Percentiles rank a stretch among this genome's conserved stretches.
Conservation (phyloP, 53 echinoderm and acorn worm genomes). For the Patiria pectinifera region DNA sequence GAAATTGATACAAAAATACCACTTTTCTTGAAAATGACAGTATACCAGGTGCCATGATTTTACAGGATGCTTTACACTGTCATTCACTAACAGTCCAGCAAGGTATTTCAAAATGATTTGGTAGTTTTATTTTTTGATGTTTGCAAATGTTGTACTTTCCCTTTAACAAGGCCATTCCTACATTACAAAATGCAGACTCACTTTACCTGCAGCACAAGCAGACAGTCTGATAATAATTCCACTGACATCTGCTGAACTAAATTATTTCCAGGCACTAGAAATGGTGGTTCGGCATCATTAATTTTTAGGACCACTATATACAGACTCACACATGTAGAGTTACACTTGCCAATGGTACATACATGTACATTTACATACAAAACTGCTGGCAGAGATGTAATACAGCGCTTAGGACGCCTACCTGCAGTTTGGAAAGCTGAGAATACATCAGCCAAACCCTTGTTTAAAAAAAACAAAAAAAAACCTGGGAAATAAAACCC, state of each 20-base stretch:
- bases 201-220: neutral
- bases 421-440: neutral
- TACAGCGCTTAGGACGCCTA: neutral
- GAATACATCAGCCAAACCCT: neutral
- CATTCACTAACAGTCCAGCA: no score
- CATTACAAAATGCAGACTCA: neutral
- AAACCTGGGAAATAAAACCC: neutral
- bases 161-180: no score
- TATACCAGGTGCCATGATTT: neutral
- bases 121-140: no score
- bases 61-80: no score
- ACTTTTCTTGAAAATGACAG: neutral
- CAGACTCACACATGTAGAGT: neutral
- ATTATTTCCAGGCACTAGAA: neutral
- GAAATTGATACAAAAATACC: no score
- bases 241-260: neutral
- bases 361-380: neutral
- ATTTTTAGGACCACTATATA: neutral
- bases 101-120: no score
- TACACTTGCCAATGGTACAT: neutral
- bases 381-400: neutral
- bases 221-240: neutral
- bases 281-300: slow-evolving; percentile 11
- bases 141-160: no score
- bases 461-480: neutral